These are phyloP conservation scores for Mystacides longicornis DNA, from an alignment of 2,888 invertebrate genomes.

Conservation along the genomic window DNA sequence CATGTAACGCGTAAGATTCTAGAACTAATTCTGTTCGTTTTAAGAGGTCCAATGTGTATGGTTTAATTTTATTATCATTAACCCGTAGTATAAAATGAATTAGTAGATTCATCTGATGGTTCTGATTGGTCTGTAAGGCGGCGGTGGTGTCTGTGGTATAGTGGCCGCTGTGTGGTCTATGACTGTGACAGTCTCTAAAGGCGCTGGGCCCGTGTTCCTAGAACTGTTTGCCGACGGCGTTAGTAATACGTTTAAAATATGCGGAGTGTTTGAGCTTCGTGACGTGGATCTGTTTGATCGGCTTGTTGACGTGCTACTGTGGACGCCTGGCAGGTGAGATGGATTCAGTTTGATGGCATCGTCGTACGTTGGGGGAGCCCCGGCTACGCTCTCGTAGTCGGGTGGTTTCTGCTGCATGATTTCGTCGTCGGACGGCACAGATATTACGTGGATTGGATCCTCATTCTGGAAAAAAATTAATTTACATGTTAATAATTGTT, in stretches of 20 bases:
- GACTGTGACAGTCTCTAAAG: conserved; percentile 27
- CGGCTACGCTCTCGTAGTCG: conserved; percentile 63
- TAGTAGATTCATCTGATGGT: conserved; percentile 48
- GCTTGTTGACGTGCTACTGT: conserved; percentile 29
- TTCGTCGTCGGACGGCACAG: conserved; percentile 49
- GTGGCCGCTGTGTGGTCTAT: conserved; percentile 28
- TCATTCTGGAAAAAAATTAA: conserved; percentile 43
- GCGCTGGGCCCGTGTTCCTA: conserved; percentile 26
- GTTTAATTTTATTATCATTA: too few relatives aligned
- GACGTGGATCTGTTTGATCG: conserved; percentile 3
- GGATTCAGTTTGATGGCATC: conserved; percentile 66
- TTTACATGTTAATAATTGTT: too few relatives aligned
- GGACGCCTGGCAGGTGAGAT: conserved; percentile 43
- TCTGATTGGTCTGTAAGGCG: conserved; percentile 47
- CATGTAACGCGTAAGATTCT: too few relatives aligned
- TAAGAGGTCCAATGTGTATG: too few relatives aligned
- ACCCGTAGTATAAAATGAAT: too few relatives aligned
- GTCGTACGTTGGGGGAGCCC: conserved; percentile 63
- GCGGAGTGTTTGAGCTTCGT: conserved; percentile 11
- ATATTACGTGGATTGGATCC: conserved; percentile 59
- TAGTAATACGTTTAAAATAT: conserved; percentile 23
- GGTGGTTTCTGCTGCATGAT: conserved; percentile 62
- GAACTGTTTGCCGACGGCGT: conserved; percentile 29
- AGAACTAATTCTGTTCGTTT: too few relatives aligned
- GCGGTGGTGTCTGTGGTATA: conserved; percentile 41